These are phyloP conservation scores for Stylophora pistillata DNA, from an alignment of 64 coral and sea anemone species.

Conservation along the genomic window DNA sequence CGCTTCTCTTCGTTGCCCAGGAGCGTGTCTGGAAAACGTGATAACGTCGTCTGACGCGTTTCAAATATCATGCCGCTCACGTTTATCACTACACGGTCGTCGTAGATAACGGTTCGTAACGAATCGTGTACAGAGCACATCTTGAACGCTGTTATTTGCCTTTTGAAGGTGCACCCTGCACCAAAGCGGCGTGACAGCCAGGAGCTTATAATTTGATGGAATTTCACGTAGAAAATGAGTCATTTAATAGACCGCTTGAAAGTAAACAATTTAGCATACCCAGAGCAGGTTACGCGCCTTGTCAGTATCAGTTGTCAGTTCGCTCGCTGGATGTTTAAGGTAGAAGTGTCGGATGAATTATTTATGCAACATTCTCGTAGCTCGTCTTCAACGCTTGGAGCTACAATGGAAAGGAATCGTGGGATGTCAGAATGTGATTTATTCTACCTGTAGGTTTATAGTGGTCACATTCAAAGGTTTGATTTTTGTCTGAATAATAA, in stretches of 20 bases:
- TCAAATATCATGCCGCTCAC: constrained; percentile 94
- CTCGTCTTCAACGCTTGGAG: neutral
- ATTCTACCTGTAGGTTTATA: neutral
- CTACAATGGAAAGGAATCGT: neutral
- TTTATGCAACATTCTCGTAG: neutral
- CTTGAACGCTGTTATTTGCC: neutral
- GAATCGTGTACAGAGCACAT: constrained; percentile 26
- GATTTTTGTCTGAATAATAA: neutral
- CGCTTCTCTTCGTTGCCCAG: constrained; percentile 80
- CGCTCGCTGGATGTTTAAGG: neutral
- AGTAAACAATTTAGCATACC: neutral
- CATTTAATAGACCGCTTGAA: neutral
- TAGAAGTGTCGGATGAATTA: neutral
- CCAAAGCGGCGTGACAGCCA: neutral
- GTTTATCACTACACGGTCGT: constrained; percentile 87
- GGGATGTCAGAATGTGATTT: neutral
- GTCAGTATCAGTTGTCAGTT: neutral
- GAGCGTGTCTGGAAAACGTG: constrained; percentile 82
- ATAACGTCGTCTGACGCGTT: constrained; percentile 73
- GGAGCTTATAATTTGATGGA: neutral
- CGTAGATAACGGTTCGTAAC: constrained; percentile 34
- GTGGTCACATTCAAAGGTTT: neutral
- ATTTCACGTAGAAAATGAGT: neutral
- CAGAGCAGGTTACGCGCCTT: neutral
- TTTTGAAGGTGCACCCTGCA: neutral